These are phyloP conservation scores for Sinocyclocheilus anshuiensis DNA, from an alignment of 2,113 vertebrate species.

Conservation along the genomic window DNA sequence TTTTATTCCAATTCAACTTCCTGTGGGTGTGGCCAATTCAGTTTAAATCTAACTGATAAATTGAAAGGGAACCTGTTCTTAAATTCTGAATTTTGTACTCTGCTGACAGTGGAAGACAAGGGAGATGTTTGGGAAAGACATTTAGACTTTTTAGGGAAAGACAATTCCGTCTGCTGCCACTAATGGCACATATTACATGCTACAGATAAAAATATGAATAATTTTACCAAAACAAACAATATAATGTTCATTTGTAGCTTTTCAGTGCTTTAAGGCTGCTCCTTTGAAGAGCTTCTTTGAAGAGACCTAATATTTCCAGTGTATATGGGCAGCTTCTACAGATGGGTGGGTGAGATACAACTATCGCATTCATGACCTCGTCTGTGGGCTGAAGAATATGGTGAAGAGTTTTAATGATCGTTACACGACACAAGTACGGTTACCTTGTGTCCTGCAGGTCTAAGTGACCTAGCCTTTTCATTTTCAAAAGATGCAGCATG, in stretches of 20 bases:
- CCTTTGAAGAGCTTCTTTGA: neutral
- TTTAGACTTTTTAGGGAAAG: too few relatives aligned
- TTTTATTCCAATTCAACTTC: too few relatives aligned
- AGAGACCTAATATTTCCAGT: neutral
- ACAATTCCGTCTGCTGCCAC: too few relatives aligned
- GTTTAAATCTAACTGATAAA: too few relatives aligned
- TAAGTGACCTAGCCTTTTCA: slow-evolving; percentile 25
- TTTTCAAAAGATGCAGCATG: neutral
- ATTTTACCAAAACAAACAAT: neutral
- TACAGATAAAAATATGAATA: neutral
- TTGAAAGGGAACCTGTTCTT: too few relatives aligned
- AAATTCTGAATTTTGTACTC: too few relatives aligned
- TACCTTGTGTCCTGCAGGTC: slow-evolving; percentile 22
- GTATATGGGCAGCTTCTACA: neutral
- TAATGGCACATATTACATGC: too few relatives aligned
- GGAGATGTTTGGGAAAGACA: too few relatives aligned
- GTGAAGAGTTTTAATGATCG: slow-evolving; percentile 5
- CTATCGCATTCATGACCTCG: neutral
- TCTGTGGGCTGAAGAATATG: neutral
- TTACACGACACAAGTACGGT: neutral
- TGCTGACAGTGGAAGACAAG: too few relatives aligned
- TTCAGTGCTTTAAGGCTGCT: neutral
- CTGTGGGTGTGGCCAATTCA: too few relatives aligned
- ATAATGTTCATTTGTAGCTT: neutral
- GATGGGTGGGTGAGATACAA: neutral